These are phyloP conservation scores for Marasmarcha lunaedactyla DNA, from an alignment of 2,888 invertebrate genomes.

Conservation along the genomic window DNA sequence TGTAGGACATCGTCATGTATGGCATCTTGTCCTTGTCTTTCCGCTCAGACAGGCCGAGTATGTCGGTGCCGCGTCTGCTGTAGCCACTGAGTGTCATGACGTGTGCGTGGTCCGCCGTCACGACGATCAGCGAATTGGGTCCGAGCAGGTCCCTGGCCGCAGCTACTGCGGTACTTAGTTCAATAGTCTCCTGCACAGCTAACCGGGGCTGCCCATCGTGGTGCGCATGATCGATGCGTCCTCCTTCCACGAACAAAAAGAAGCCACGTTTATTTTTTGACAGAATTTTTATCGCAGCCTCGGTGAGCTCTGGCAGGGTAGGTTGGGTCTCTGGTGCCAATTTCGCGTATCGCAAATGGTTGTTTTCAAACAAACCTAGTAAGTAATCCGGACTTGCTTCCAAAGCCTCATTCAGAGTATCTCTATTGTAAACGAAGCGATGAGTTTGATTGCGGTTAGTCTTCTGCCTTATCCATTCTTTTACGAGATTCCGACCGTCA, in stretches of 20 bases:
- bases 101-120: slow-evolving; percentile 79
- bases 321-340: slow-evolving; percentile 27
- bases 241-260: slow-evolving; percentile 76
- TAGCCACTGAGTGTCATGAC: slow-evolving; percentile 75
- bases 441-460: slow-evolving; percentile 28
- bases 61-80: slow-evolving; percentile 42
- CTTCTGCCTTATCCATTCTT: slow-evolving; percentile 72
- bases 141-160: slow-evolving; percentile 35
- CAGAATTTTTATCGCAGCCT: slow-evolving; percentile 74
- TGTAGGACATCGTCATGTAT: slow-evolving; percentile 7
- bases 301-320: slow-evolving; percentile 30
- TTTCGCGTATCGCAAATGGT: slow-evolving; percentile 75
- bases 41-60: slow-evolving; percentile 24
- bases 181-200: slow-evolving; percentile 74
- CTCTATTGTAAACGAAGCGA: slow-evolving; percentile 69
- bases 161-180: slow-evolving; percentile 65
- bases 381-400: slow-evolving; percentile 67
- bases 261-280: slow-evolving; percentile 50
- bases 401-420: slow-evolving; percentile 51
- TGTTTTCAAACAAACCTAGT: slow-evolving; percentile 72
- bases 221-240: slow-evolving; percentile 71
- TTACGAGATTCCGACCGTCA: slow-evolving; percentile 75
- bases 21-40: slow-evolving; percentile 23
- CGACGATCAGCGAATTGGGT: slow-evolving; percentile 75
- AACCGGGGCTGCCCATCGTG: slow-evolving; percentile 58